Conservation (phyloP, 2,113 vertebrate species). For the Pseudopodoces humilis region DNA sequence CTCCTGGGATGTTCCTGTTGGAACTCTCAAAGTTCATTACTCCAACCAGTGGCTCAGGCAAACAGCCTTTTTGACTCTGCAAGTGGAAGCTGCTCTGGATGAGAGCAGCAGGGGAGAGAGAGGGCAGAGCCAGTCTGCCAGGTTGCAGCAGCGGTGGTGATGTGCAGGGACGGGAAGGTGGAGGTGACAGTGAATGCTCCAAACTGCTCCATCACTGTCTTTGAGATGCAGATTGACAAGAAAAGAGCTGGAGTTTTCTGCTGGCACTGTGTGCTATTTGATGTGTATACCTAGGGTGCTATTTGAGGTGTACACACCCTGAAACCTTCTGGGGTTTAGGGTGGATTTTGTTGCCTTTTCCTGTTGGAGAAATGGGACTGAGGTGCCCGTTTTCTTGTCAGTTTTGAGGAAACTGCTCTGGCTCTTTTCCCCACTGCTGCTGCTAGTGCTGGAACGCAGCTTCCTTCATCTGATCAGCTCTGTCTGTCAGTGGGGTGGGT, state of each 20-base stretch:
- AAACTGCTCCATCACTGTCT: neutral
- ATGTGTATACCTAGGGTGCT: neutral
- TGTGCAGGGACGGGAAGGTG: neutral
- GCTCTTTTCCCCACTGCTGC: neutral
- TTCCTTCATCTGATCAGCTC: neutral
- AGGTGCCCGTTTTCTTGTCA: neutral
- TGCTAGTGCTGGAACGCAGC: neutral
- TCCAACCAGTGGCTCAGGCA: neutral
- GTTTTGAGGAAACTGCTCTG: neutral
- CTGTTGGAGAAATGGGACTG: accelerated
- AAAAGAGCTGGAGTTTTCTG: neutral
- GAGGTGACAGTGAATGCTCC: neutral
- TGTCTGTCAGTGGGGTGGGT: slow-evolving; percentile 23
- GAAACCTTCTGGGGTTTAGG: neutral
- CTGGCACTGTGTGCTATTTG: neutral
- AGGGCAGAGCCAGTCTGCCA: neutral
- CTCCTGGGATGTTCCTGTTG: neutral
- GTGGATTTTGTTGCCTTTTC: neutral
- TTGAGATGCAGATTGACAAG: neutral
- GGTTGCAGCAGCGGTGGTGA: neutral
- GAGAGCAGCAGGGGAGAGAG: accelerated
- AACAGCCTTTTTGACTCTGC: neutral
- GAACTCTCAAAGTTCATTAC: neutral
- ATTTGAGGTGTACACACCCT: neutral
- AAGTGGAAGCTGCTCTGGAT: neutral